Percentiles rank a stretch among this genome's conserved stretches.
Evolutionary conservation across 2,113 vertebrate species (phyloP).

Genomic region (Dicentrarchus labrax): DNA sequence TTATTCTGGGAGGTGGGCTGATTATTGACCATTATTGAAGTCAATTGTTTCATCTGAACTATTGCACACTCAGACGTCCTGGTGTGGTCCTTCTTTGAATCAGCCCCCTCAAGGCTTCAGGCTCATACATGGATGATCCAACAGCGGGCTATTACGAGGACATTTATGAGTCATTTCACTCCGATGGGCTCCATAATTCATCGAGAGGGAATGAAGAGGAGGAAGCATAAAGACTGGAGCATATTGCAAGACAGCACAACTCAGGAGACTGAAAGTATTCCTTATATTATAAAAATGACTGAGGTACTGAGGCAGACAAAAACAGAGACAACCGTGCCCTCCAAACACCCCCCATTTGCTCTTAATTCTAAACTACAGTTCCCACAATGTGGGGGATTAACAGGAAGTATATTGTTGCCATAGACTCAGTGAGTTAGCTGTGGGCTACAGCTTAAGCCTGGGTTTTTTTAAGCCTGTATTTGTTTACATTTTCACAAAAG

Average conservation of each 20-base stretch:
- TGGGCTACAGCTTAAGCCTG: neutral
- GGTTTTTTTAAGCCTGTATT: neutral
- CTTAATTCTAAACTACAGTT: neutral
- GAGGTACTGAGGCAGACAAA: neutral
- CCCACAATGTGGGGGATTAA: neutral
- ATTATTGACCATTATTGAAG: conserved; percentile 7
- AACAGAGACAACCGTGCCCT: too few species aligned
- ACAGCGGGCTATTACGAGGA: neutral
- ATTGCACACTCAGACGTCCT: neutral
- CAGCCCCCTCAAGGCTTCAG: neutral
- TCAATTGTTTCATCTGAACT: neutral
- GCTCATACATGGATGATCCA: neutral
- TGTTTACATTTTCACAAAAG: neutral
- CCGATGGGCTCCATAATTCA: conserved; percentile 23
- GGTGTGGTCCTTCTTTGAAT: neutral
- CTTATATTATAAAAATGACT: neutral
- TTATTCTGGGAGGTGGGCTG: neutral
- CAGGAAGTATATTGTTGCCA: neutral
- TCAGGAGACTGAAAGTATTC: neutral
- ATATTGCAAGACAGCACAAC: neutral
- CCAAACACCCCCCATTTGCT: neutral
- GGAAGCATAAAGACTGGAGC: neutral
- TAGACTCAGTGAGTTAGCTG: neutral
- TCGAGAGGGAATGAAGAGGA: conserved; percentile 2
- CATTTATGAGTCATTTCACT: conserved; percentile 27